A percentile compares a stretch with the other conserved stretches of the same genome.
These are phyloP conservation scores for Larimichthys polyactis DNA, from an alignment of 2,113 vertebrate genomes.

Conservation along the genomic window DNA sequence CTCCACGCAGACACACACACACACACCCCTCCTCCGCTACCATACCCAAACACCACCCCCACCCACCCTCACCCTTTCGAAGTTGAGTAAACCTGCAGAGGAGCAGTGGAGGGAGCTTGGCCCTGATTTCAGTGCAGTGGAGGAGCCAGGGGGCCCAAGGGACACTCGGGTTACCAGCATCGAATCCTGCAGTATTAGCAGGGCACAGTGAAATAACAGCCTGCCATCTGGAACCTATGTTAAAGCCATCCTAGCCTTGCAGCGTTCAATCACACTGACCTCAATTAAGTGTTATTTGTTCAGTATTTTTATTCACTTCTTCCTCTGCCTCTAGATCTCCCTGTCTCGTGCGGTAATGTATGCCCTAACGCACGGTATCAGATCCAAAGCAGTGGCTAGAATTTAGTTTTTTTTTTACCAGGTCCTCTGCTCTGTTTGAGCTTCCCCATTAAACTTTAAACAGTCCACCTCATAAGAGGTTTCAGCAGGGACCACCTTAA, in stretches of 20 bases:
- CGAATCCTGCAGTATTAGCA: conserved; percentile 82
- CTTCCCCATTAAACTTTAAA: conserved; percentile 69
- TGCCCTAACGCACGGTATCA: conserved; percentile 35
- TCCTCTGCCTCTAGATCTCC: conserved; percentile 58
- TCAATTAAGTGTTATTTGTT: conserved; percentile 85
- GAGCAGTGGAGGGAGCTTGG: conserved; percentile 74
- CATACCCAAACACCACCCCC: conserved; percentile 53
- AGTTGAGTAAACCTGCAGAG: conserved; percentile 77
- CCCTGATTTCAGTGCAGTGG: conserved; percentile 83
- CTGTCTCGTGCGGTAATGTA: conserved; percentile 26
- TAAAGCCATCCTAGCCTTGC: conserved; percentile 71
- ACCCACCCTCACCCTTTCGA: conserved; percentile 48
- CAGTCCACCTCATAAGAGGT: conserved; percentile 66
- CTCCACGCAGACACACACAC: conserved; percentile 36
- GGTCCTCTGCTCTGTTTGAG: conserved; percentile 35
- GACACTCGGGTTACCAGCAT: conserved; percentile 88
- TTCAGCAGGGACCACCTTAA: conserved; percentile 68
- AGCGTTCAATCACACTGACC: conserved; percentile 78
- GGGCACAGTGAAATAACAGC: conserved; percentile 86
- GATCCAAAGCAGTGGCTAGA: conserved; percentile 35
- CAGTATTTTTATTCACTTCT: conserved; percentile 75
- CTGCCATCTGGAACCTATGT: conserved; percentile 87
- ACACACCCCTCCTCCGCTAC: conserved; percentile 57
- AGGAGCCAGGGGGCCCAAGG: conserved; percentile 83
- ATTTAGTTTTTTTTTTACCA: conserved; percentile 40